Evolutionary conservation across 2,888 invertebrate species (phyloP).

Genomic region (Folsomia manolachei): DNA sequence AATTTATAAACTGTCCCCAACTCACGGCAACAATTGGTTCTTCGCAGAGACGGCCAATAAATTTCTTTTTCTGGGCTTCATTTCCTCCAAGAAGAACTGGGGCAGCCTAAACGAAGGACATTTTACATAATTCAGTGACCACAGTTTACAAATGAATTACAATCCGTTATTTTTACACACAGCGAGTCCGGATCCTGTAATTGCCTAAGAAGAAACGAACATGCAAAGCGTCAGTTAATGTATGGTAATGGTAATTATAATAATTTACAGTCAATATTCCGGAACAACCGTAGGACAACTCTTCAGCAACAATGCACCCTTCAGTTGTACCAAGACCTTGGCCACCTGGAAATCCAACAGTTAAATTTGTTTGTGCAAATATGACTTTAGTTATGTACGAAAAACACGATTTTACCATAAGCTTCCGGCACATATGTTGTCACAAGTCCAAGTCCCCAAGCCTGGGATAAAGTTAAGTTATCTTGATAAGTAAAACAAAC

Average conservation of each 20-base stretch:
- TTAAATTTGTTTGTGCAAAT: background rate
- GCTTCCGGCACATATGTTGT: conserved; percentile 56
- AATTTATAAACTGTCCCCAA: too few relatives aligned
- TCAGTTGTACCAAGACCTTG: conserved; percentile 72
- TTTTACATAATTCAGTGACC: background rate
- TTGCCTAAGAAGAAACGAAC: conserved; percentile 12
- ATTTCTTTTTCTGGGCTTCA: conserved; percentile 51
- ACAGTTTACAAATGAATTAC: too few relatives aligned
- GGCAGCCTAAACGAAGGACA: conserved; percentile 27
- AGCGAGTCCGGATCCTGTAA: conserved; percentile 38
- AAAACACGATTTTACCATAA: conserved; percentile 47
- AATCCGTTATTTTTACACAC: conserved; percentile 19
- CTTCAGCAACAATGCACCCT: conserved; percentile 79
- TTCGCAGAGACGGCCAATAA: conserved; percentile 44
- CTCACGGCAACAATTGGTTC: conserved; percentile 49
- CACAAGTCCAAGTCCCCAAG: conserved; percentile 57
- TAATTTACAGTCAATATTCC: conserved; percentile 67
- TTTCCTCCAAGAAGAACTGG: conserved; percentile 44
- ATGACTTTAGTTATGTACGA: background rate
- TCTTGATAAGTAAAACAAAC: background rate
- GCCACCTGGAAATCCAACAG: conserved; percentile 63
- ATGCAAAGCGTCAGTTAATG: background rate
- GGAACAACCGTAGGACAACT: conserved; percentile 87
- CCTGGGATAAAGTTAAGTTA: too few relatives aligned
- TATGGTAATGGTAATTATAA: background rate